Evolutionary conservation across 2,797 vertebrate genomes (phyloP), one percentile per base, ranked within the genome.

Genomic region (Periparus ater): DNA sequence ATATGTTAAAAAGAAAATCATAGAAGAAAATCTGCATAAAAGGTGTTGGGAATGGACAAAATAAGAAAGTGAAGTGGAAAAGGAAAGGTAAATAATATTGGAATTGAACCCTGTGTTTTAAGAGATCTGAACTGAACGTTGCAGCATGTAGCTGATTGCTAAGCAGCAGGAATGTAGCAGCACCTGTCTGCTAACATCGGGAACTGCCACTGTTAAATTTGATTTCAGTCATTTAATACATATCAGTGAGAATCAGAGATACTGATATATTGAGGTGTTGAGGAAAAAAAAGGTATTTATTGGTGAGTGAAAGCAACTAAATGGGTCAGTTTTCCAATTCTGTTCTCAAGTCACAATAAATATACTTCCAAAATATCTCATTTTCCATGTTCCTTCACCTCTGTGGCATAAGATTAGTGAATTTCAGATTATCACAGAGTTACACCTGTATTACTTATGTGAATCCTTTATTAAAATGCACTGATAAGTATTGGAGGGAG

Each of bases 181-280:
- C 92, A 95, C 60, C 92, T 96, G 87, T 92, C 95, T 96, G 85
- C 55, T 91, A 88, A 73, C 8, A 5, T 88, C 9, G 7, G 51
- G 70, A 96, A 91, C 38, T 89, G 42, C 54, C 34, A 65, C 50
- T 67, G 53, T 57, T 89, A 85, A 84, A 61, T 72, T 75, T 71
- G 0, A 65, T 83, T 80, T 89, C 25, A 50, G 66, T 80, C 11
- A 63, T 81, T 88, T 89, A 80, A 18, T 48, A 93, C 51, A 14
- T n/a, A 93, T n/a, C 8, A 18, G 42, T 67, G 78, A 50, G 40
- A 87, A 70, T 79, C 40, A 71, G 57, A 61, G 30, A 51, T 40
- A 68, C 13, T 38, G 50, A 45, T 38, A 44, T 7, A 50, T 68
- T 86, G 18, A 34, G 67, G 17, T 51, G 10, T 34, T 65, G 23